Evolutionary conservation across 2,113 vertebrate genomes (phyloP), one percentile per base, ranked within the genome.

Genomic region (Calcarius ornatus): DNA sequence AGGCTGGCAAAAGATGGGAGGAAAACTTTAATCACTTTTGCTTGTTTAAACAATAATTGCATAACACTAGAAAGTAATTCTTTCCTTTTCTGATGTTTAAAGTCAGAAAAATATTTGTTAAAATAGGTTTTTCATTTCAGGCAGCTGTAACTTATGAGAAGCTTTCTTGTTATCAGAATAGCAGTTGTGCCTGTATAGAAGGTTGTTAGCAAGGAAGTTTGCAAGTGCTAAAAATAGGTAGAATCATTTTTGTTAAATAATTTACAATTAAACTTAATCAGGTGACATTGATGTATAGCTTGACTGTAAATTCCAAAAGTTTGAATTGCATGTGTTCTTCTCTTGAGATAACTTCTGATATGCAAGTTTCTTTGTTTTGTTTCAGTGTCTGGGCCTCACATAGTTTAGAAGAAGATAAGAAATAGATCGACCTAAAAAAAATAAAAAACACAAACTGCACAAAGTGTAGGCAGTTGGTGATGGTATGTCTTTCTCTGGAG

Each of bases 401-500:
- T 81, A 65, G 77, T 61, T 89, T 38, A 84, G 50, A 84, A 61
- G 20, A 51, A 53, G 42, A 30, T 38, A 48, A 79, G 37, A 64
- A 92, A 68, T 45, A 60, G 57, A 57, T 50, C 65, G 75, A 85
- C 75, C 57, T 81, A 12, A 54, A 87, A 90, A 43, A 48, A 23
- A 6, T 2, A 2, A 12, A 40, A 9, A 83, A 35, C 0, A 22
- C 2, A 5, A 50, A 61, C 30, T 47, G 6, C 6, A 2, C 47
- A 5, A 61, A 70, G 71, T 70, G 16, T 78, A 30, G 15, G 48
- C 53, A 86, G 43, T 51, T 93, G 59, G 38, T 8, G 27, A 4
- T 38, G 8, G 23, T 43, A 5, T 66, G 35, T 77, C 50, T 72
- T 91, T 70, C 92, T 87, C 92, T 88, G 60, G 90, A 88, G 92